phyloP scores from a whole-genome alignment of 1,140 invertebrate genomes.

The Archivesica marissinica region DNA sequence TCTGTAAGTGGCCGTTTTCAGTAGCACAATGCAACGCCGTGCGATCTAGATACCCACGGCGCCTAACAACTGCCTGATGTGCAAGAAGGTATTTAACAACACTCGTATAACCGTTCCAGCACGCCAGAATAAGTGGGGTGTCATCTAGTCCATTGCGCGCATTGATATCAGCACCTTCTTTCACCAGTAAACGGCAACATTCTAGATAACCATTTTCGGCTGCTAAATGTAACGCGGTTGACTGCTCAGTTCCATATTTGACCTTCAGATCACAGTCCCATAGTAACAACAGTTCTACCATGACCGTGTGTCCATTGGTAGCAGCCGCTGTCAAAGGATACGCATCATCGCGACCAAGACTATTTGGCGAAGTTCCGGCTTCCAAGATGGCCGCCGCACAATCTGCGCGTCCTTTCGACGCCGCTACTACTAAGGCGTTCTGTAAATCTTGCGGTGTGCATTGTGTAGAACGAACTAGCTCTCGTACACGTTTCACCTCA shows the following conservation, averaged over 20 bases:
- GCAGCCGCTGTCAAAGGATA: conserved; percentile 94
- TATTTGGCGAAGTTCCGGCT: conserved; percentile 68
- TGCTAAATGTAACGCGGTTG: conserved; percentile 81
- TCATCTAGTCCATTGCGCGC: conserved; percentile 84
- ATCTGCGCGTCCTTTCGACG: conserved; percentile 63
- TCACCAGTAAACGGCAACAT: conserved; percentile 85
- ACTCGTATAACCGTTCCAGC: conserved; percentile 92
- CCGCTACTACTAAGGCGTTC: conserved; percentile 66
- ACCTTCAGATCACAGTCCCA: conserved; percentile 86
- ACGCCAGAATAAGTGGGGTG: conserved; percentile 94
- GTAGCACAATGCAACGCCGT: conserved; percentile 80
- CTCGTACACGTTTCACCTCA: conserved; percentile 54
- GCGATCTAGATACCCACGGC: conserved; percentile 83
- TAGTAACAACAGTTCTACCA: conserved; percentile 91
- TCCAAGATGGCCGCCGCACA: conserved; percentile 71
- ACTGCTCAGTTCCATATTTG: conserved; percentile 73
- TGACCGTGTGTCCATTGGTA: conserved; percentile 92
- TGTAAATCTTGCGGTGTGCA: conserved; percentile 58
- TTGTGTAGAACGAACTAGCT: conserved; percentile 41
- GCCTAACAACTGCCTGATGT: conserved; percentile 92
- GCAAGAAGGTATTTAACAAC: conserved; percentile 93
- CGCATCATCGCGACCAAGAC: conserved; percentile 84
- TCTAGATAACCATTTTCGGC: conserved; percentile 83
- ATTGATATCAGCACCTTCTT: conserved; percentile 78
- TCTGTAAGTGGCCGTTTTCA: conserved; percentile 78